Evolutionary conservation across 2,888 invertebrate genomes (phyloP), one percentile per base, ranked within the genome.

Genomic region (Bembecia ichneumoniformis): DNA sequence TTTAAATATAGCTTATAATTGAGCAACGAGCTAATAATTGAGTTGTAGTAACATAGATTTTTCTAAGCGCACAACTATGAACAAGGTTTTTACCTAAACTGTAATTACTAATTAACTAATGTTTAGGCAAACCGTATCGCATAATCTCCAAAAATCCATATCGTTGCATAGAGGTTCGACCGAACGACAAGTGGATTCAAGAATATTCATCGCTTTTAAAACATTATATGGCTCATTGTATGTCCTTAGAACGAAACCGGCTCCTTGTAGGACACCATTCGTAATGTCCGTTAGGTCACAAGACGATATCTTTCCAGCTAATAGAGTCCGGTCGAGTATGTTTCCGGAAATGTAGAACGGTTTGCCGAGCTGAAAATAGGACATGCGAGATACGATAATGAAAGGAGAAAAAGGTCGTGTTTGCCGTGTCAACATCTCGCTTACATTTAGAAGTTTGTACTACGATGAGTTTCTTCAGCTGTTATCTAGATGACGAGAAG

Each of bases 321-420:
- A 10, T n/a, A 68, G 48, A 17, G 60, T 62, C 2, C 53, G 34
- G 20, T 64, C 59, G 7, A 71, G 51, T 17, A 71, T 53, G 43
- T 64, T 59, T 0, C 71, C 71, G 1, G 71, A 68, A 51, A 69
- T 48, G 49, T 52, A 71, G 14, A 68, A 62, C 13, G 68, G 67
- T 53, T 63, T 68, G 0, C 67, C 66, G 13, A 15, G 40, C 71
- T 68, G 53, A 34, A 55, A 51, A 40, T 40, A 40, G 11, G 40
- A 40, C 40, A 11, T 40, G 2, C 5, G 40, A 40, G 40, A 35
- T n/a, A 35, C 13, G 17, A 17, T 45, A 45, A 15, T 45, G 45
- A 17, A 45, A 17, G 16, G 40, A 28, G 9, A 45, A 45, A 17
- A 20, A 17, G 16, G 44, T 15, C 44, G 10, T 44, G 44, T 44